Conservation (phyloP, 2,113 vertebrate genomes). For the Sapajus apella region DNA sequence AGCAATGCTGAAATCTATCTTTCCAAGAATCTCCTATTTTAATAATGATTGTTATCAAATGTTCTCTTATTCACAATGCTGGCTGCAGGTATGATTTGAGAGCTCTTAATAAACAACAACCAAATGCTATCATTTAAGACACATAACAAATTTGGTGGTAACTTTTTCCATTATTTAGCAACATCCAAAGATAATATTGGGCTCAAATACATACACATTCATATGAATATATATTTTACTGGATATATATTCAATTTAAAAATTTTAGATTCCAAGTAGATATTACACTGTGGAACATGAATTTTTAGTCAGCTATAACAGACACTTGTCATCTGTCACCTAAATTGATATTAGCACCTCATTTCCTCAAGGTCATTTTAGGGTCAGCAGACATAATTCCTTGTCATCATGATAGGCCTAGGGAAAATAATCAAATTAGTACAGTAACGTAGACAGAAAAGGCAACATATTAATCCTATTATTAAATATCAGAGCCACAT, state of each 20-base stretch:
- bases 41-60: conserved; percentile 57
- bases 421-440: conserved; percentile 40
- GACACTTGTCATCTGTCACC: not conserved
- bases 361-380: conserved; percentile 48
- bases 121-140: not conserved
- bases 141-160: not conserved
- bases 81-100: not conserved
- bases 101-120: not conserved
- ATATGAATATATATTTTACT: not conserved
- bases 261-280: not conserved
- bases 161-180: not conserved
- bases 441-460: not conserved
- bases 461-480: conserved; percentile 21
- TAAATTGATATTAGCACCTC: not conserved
- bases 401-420: not conserved
- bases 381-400: conserved; percentile 23
- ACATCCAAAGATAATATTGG: not conserved
- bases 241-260: not conserved
- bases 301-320: not conserved
- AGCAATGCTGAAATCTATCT: not conserved
- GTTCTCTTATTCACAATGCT: not conserved
- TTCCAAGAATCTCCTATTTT: conserved; percentile 59
- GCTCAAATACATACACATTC: not conserved
- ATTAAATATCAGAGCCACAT: conserved; percentile 24
- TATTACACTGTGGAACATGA: not conserved